A percentile compares a stretch with the other conserved stretches of the same genome.
Conservation (phyloP, 2,797 vertebrate genomes). For the Chelon labrosus region DNA sequence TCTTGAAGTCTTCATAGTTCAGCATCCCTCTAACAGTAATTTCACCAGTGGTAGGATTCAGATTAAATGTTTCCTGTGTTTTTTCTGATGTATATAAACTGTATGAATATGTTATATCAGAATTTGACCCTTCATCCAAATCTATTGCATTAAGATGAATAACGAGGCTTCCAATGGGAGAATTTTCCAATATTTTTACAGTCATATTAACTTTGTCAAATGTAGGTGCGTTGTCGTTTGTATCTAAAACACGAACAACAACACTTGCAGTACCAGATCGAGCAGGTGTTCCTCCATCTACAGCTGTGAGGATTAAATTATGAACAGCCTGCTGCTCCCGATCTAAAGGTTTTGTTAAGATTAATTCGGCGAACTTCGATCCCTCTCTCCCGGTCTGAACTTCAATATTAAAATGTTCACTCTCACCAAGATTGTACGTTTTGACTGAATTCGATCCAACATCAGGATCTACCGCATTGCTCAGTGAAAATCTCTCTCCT, state of each 20-base stretch:
- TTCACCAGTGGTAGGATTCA: slow-evolving; percentile 83
- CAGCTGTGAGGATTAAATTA: slow-evolving; percentile 66
- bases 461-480: slow-evolving; percentile 70
- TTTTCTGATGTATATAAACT: slow-evolving; percentile 83
- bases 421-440: slow-evolving; percentile 59
- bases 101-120: slow-evolving; percentile 63
- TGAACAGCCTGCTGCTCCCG: slow-evolving; percentile 61
- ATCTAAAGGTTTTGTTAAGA: slow-evolving; percentile 60
- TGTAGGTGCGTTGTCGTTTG: slow-evolving; percentile 78
- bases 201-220: slow-evolving; percentile 64
- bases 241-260: slow-evolving; percentile 78
- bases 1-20: slow-evolving; percentile 86
- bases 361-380: slow-evolving; percentile 58
- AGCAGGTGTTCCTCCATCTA: slow-evolving; percentile 63
- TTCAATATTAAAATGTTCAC: slow-evolving; percentile 62
- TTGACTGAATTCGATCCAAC: slow-evolving; percentile 63
- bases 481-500: slow-evolving; percentile 72
- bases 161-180: slow-evolving; percentile 66
- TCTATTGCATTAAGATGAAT: slow-evolving; percentile 81
- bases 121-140: slow-evolving; percentile 61
- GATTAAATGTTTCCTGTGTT: slow-evolving; percentile 73
- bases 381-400: slow-evolving; percentile 62
- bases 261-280: slow-evolving; percentile 71
- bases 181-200: slow-evolving; percentile 75
- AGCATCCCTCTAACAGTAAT: slow-evolving; percentile 83